These are phyloP conservation scores for Acanthisitta chloris DNA, from an alignment of 2,113 vertebrate genomes.

Conservation along the genomic window DNA sequence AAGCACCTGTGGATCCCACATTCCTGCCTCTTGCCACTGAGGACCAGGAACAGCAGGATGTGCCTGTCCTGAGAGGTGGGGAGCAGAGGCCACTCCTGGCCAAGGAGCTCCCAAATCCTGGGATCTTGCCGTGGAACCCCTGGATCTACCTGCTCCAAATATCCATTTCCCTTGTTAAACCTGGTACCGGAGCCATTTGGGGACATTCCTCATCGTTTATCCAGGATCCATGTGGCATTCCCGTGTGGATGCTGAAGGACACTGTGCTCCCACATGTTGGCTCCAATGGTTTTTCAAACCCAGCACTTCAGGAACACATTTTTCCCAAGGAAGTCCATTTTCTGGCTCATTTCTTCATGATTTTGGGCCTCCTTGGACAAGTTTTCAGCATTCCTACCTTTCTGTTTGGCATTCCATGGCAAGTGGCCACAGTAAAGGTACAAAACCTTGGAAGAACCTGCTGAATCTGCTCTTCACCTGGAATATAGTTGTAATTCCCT, in stretches of 20 bases:
- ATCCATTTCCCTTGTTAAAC: too few species aligned
- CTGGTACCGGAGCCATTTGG: fast-evolving
- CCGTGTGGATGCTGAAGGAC: fast-evolving
- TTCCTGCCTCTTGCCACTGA: fast-evolving
- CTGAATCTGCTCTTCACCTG: not conserved
- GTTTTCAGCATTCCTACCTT: not conserved
- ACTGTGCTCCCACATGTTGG: fast-evolving
- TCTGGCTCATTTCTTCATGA: fast-evolving
- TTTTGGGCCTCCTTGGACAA: not conserved
- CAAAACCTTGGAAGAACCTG: not conserved
- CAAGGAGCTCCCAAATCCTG: not conserved
- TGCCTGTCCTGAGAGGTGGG: not conserved
- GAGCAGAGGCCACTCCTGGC: not conserved
- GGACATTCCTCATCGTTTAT: fast-evolving
- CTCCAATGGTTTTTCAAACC: not conserved
- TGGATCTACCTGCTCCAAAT: not conserved
- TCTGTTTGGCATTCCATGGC: not conserved
- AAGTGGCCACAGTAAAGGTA: not conserved
- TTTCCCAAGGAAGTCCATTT: not conserved
- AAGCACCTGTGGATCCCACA: not conserved
- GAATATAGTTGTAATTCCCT: fast-evolving
- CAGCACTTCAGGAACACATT: fast-evolving
- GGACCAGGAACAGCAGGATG: not conserved
- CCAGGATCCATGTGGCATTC: fast-evolving
- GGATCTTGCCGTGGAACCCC: too few species aligned